Evolutionary conservation across 2,797 vertebrate species (phyloP).

Genomic region (Prionace glauca): DNA sequence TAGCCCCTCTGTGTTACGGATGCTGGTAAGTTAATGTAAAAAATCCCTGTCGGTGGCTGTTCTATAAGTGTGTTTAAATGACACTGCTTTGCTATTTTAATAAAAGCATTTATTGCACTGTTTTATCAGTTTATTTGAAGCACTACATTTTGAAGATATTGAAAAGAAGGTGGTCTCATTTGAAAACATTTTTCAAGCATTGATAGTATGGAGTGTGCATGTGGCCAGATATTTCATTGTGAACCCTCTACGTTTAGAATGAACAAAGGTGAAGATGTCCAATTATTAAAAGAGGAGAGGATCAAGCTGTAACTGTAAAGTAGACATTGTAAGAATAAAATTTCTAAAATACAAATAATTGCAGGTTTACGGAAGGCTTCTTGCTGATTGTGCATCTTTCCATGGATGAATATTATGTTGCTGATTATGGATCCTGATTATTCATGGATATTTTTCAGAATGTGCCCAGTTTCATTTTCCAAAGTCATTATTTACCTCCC

Average conservation of each 20-base stretch:
- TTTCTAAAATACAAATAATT: neutral
- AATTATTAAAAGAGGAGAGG: neutral
- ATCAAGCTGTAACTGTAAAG: neutral
- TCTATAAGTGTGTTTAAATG: neutral
- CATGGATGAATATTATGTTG: neutral
- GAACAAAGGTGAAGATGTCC: neutral
- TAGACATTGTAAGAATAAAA: neutral
- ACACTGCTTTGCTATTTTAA: neutral
- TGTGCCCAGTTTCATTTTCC: neutral
- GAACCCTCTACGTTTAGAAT: neutral
- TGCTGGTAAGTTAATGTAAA: slow-evolving; percentile 37
- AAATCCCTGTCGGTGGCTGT: neutral
- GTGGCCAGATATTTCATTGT: neutral
- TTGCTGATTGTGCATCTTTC: neutral
- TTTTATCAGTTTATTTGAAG: neutral
- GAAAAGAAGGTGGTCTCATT: neutral
- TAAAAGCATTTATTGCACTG: neutral
- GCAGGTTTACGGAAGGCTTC: neutral
- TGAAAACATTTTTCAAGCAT: neutral
- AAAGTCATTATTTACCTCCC: neutral
- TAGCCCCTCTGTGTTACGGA: neutral
- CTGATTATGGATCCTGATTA: neutral
- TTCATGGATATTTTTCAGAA: neutral
- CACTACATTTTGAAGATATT: neutral
- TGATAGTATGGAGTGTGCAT: neutral